Evolutionary conservation across 2,113 vertebrate genomes (phyloP).

Genomic region (Saccopteryx leptura): DNA sequence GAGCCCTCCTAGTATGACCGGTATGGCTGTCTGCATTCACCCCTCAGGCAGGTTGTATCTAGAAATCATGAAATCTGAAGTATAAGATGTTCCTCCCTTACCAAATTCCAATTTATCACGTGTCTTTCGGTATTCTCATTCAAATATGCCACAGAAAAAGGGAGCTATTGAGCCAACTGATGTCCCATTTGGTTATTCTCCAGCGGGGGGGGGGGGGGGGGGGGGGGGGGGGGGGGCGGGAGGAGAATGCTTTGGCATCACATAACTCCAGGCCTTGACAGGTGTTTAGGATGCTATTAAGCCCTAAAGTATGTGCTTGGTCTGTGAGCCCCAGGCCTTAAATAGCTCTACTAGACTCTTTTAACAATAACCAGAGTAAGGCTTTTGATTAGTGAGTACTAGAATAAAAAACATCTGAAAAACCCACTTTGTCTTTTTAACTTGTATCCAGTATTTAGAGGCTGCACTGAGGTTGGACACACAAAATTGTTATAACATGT

Average conservation of each 20-base stretch:
- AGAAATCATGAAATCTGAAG: constrained; percentile 40
- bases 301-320: background rate
- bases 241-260: background rate
- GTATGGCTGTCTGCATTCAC: background rate
- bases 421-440: background rate
- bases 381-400: background rate
- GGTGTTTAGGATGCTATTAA: background rate
- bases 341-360: background rate
- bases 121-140: background rate
- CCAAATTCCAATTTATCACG: background rate
- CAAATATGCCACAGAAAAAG: background rate
- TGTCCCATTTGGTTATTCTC: background rate
- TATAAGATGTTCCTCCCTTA: background rate
- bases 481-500: background rate
- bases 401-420: background rate
- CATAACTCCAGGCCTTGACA: background rate
- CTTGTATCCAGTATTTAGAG: background rate
- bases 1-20: background rate
- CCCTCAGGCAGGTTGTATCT: background rate
- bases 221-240: background rate
- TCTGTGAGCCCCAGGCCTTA: background rate
- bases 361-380: constrained; percentile 10
- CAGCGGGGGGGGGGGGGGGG: background rate
- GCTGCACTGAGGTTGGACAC: background rate
- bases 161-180: background rate